phyloP scores from a whole-genome alignment of 2,113 vertebrate genomes.

The Arizona elegans region DNA sequence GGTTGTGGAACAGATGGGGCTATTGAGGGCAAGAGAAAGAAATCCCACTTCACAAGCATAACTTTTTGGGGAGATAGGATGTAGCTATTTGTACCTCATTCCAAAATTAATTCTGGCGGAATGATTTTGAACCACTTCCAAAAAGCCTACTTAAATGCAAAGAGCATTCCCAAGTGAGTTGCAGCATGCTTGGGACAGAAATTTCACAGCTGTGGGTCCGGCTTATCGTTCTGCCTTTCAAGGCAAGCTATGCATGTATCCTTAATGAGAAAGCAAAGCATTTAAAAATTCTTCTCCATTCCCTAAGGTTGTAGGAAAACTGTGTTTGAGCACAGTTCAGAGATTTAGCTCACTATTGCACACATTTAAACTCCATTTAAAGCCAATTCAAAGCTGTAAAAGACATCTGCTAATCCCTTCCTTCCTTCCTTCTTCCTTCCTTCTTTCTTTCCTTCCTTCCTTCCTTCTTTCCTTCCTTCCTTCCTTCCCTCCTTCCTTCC shows the following conservation, averaged over 20 bases:
- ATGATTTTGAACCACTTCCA: conserved; percentile 11
- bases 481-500: background rate
- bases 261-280: conserved; percentile 4
- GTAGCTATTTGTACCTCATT: background rate
- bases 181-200: conserved; percentile 25
- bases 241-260: background rate
- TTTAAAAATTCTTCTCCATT: conserved; percentile 4
- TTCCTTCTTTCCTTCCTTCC: background rate
- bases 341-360: conserved; percentile 30
- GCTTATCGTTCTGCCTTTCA: conserved; percentile 19
- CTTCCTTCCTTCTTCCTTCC: background rate
- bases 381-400: conserved; percentile 17
- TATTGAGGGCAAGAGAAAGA: background rate
- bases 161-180: fast-evolving
- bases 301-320: conserved; percentile 26
- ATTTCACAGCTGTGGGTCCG: background rate
- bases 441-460: background rate
- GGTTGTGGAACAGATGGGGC: background rate
- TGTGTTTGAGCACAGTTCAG: conserved; percentile 21
- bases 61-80: background rate
- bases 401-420: conserved; percentile 16
- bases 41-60: background rate
- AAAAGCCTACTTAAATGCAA: background rate
- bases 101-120: fast-evolving
- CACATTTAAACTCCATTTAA: conserved; percentile 18